Evolutionary conservation across 2,113 vertebrate genomes (phyloP).

Genomic region (Nyctereutes procyonoides): DNA sequence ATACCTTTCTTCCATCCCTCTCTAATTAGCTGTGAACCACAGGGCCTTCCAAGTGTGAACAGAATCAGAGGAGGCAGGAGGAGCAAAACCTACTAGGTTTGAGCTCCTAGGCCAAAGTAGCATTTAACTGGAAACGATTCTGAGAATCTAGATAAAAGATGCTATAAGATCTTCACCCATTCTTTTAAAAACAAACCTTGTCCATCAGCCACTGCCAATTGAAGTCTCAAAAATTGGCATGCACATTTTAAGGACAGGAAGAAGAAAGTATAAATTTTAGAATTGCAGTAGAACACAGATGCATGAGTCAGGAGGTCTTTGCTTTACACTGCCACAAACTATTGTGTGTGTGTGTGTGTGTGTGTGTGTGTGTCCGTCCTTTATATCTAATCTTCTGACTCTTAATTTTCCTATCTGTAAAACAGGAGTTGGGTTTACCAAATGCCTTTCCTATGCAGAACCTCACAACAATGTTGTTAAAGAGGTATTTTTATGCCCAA

Average conservation of each 20-base stretch:
- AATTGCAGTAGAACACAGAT: not conserved
- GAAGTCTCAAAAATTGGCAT: constrained; percentile 40
- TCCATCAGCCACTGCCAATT: constrained; percentile 43
- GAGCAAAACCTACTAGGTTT: constrained; percentile 31
- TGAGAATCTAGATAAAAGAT: constrained; percentile 48
- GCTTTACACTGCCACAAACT: not conserved
- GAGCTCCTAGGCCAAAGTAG: constrained; percentile 45
- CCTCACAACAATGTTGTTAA: not conserved
- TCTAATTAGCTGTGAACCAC: constrained; percentile 75
- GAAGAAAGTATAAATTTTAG: constrained; percentile 14
- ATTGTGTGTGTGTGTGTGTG: not conserved
- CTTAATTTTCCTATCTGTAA: constrained; percentile 28
- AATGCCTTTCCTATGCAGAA: not conserved
- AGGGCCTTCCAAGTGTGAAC: constrained; percentile 53
- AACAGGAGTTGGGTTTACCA: not conserved
- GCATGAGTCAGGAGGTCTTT: not conserved
- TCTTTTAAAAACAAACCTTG: constrained; percentile 56
- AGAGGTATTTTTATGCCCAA: not conserved
- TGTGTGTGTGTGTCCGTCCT: not conserved
- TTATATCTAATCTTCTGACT: not conserved
- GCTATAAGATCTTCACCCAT: not conserved
- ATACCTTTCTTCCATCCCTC: constrained; percentile 69
- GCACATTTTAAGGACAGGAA: not conserved
- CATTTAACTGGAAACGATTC: constrained; percentile 47
- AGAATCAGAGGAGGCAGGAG: constrained; percentile 11